Evolutionary conservation across 2,797 vertebrate species (phyloP).

Genomic region (Schizothorax lantsangensis): DNA sequence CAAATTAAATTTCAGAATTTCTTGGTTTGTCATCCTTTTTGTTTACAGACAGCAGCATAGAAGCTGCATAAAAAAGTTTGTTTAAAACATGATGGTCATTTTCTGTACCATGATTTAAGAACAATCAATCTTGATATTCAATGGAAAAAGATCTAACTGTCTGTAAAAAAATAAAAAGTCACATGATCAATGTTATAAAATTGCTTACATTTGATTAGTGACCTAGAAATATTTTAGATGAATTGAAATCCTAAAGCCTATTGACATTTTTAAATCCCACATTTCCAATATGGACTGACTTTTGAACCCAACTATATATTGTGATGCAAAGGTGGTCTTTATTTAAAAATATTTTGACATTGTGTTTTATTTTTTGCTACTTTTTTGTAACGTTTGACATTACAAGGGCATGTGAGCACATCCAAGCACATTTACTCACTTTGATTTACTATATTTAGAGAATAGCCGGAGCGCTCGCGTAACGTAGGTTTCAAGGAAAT

Average conservation of each 20-base stretch:
- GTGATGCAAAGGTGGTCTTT: not conserved
- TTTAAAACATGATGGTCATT: not conserved
- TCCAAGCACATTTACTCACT: slow-evolving; percentile 43
- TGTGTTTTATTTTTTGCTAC: not conserved
- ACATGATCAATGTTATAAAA: not conserved
- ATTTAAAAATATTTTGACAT: not conserved
- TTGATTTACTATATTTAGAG: slow-evolving; percentile 71
- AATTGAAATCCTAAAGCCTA: not conserved
- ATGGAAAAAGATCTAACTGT: not conserved
- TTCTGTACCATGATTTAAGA: not conserved
- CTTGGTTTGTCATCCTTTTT: not conserved
- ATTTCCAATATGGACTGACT: not conserved
- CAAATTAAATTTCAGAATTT: too few species aligned
- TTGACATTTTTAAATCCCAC: not conserved
- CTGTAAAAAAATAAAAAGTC: not conserved
- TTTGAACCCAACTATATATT: not conserved
- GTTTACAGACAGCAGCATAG: not conserved
- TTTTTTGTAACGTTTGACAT: slow-evolving; percentile 4
- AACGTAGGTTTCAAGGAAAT: slow-evolving; percentile 58
- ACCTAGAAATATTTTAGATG: not conserved
- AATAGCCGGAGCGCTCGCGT: slow-evolving; percentile 52
- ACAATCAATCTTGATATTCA: not conserved
- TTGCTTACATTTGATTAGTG: not conserved
- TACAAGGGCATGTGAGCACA: slow-evolving; percentile 21
- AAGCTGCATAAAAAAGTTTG: not conserved